These are phyloP conservation scores for Tinea pellionella DNA, from an alignment of 2,888 invertebrate species.

Conservation along the genomic window DNA sequence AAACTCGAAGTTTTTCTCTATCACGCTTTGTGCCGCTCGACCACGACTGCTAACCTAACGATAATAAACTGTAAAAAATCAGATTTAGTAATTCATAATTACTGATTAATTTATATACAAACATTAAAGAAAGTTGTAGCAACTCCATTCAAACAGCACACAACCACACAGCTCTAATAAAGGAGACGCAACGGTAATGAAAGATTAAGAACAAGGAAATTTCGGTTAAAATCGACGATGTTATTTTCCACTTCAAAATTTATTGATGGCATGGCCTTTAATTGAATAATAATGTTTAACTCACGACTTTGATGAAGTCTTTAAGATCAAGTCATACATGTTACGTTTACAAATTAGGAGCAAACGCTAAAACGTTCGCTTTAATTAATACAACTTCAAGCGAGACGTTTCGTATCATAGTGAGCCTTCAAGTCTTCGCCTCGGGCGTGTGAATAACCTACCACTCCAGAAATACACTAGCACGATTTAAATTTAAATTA, in stretches of 20 bases:
- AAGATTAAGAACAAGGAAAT: background rate
- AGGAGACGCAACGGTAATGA: too few species aligned
- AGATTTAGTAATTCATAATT: too few species aligned
- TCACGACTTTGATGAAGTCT: background rate
- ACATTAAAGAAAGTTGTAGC: too few species aligned
- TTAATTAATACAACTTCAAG: constrained; percentile 8
- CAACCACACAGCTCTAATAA: too few species aligned
- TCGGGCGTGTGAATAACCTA: background rate
- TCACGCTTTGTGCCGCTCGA: too few species aligned
- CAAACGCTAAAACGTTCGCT: background rate
- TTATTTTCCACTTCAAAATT: background rate
- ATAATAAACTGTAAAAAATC: too few species aligned
- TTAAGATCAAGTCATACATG: background rate
- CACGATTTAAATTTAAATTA: too few species aligned
- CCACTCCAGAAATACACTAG: background rate
- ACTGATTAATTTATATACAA: too few species aligned
- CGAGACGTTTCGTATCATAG: background rate
- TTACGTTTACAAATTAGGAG: background rate
- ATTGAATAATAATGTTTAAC: background rate
- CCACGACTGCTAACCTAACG: too few species aligned
- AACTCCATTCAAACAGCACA: too few species aligned
- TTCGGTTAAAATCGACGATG: background rate
- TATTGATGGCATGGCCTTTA: background rate
- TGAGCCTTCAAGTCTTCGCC: background rate
- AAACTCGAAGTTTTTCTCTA: too few species aligned